Evolutionary conservation across 2,113 vertebrate genomes (phyloP).

Genomic region (Bungarus multicinctus): DNA sequence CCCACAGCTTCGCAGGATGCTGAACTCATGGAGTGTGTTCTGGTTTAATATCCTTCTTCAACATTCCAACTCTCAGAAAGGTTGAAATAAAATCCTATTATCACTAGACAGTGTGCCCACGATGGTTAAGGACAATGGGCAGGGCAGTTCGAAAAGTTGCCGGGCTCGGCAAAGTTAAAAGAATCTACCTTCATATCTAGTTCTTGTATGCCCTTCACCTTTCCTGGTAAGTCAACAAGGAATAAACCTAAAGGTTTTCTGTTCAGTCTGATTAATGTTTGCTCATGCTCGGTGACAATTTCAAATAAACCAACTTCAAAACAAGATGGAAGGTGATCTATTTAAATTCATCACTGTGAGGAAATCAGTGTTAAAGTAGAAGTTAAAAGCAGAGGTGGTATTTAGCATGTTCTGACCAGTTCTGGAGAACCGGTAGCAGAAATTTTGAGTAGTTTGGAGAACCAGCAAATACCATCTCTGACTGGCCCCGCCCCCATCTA

Average conservation of each 20-base stretch:
- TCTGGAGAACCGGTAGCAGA: no score
- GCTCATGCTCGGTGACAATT: neutral
- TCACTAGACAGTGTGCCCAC: neutral
- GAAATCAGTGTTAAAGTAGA: neutral
- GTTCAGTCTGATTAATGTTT: neutral
- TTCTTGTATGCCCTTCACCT: neutral
- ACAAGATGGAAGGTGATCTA: neutral
- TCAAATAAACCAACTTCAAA: neutral
- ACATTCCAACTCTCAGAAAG: neutral
- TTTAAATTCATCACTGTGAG: neutral
- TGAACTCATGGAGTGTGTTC: neutral
- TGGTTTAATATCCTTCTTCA: neutral
- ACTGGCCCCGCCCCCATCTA: no score
- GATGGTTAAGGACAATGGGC: neutral
- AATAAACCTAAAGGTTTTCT: neutral
- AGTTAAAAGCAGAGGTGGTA: neutral
- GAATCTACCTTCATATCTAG: neutral
- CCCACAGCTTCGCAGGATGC: neutral
- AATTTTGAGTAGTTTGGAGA: no score
- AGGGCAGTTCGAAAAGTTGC: neutral
- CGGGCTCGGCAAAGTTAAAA: neutral
- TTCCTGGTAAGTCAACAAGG: neutral
- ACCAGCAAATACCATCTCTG: no score
- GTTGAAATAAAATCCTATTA: neutral
- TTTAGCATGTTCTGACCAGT: no score